These are phyloP conservation scores for Dipodomys stephensi DNA, from an alignment of 2,113 vertebrate genomes.

Conservation along the genomic window DNA sequence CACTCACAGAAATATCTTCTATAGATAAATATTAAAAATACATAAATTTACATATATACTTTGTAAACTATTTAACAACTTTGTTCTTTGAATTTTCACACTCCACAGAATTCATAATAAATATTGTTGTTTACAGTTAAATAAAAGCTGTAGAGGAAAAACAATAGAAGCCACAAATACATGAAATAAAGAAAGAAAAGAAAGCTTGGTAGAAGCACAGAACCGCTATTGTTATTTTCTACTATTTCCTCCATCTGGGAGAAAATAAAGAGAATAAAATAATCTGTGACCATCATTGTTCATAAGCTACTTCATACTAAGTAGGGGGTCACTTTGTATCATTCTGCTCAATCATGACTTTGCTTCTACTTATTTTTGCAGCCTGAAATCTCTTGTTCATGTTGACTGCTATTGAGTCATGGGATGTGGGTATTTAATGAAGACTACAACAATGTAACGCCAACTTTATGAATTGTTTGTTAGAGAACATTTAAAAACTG, in stretches of 20 bases:
- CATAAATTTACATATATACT: background rate
- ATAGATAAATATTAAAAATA: too few relatives aligned
- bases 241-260: background rate
- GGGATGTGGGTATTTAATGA: background rate
- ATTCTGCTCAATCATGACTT: background rate
- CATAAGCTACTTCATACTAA: background rate
- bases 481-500: background rate
- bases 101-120: background rate
- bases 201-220: background rate
- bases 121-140: background rate
- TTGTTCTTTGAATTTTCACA: background rate
- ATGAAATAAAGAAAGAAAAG: background rate
- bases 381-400: background rate
- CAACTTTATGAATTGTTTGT: background rate
- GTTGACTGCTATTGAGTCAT: background rate
- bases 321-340: background rate
- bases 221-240: background rate
- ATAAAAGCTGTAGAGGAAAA: background rate
- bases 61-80: background rate
- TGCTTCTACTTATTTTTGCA: background rate
- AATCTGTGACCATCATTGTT: background rate
- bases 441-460: background rate
- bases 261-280: background rate
- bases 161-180: background rate
- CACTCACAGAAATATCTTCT: too few relatives aligned